These are phyloP conservation scores for Bombus vancouverensis DNA, from an alignment of 1,140 invertebrate genomes.

Conservation along the genomic window DNA sequence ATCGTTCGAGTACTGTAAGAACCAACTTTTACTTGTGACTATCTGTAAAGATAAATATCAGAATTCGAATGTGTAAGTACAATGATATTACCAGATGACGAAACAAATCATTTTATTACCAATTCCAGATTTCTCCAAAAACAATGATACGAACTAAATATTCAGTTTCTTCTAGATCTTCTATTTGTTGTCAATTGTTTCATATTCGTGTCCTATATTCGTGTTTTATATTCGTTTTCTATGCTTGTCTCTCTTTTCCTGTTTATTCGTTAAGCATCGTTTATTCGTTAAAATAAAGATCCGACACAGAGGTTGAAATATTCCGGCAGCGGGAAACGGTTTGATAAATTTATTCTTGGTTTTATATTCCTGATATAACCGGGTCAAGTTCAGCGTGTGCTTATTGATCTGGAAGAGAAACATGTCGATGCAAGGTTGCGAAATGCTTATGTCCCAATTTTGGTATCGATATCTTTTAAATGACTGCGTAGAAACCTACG, in stretches of 20 bases:
- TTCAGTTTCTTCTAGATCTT: background rate
- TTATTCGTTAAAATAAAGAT: background rate
- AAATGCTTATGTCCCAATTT: background rate
- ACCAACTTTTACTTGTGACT: background rate
- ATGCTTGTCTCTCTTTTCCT: background rate
- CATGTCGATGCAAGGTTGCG: background rate
- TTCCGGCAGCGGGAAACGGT: background rate
- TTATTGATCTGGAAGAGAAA: background rate
- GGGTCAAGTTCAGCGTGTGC: background rate
- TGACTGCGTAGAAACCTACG: background rate
- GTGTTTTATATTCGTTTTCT: background rate
- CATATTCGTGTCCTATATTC: too few species aligned
- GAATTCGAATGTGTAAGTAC: background rate
- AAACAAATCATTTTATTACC: background rate
- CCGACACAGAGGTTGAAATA: background rate
- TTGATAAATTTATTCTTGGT: background rate
- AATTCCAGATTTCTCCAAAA: background rate
- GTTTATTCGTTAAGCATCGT: background rate
- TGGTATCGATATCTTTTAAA: background rate
- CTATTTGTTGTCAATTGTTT: background rate
- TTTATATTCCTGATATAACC: background rate
- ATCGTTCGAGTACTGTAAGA: background rate
- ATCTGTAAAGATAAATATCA: background rate
- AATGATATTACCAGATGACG: background rate
- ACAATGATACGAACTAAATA: background rate